Evolutionary conservation across 1,140 invertebrate species (phyloP).

Genomic region (Leptinotarsa defecta): DNA sequence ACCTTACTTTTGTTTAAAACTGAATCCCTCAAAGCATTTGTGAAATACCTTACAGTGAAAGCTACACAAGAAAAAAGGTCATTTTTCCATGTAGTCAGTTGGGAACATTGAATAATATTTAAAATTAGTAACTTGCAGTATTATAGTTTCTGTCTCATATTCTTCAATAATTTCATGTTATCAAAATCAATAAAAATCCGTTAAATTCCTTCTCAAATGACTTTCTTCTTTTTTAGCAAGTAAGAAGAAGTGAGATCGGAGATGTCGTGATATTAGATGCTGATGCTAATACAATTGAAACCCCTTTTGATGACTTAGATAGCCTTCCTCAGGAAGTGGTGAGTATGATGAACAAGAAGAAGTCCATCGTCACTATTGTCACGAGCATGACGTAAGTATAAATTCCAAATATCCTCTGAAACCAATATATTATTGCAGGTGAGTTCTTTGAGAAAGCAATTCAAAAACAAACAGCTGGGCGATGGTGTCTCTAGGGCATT

Average conservation of each 20-base stretch:
- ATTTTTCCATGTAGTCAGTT: too few species aligned
- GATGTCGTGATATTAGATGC: conserved; percentile 92
- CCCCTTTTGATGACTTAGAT: conserved; percentile 87
- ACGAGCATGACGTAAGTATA: too few species aligned
- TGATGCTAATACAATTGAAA: conserved; percentile 81
- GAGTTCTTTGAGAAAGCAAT: conserved; percentile 69
- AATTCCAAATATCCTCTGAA: too few species aligned
- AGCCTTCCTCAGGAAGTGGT: conserved; percentile 82
- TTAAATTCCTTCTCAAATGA: neutral
- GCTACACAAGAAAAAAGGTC: too few species aligned
- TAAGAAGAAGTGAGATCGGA: conserved; percentile 77
- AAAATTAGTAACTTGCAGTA: too few species aligned
- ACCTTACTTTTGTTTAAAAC: conserved; percentile 54
- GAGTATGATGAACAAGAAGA: conserved; percentile 48
- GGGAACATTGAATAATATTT: too few species aligned
- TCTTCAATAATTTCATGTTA: neutral
- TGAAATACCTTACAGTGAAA: too few species aligned
- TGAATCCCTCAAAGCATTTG: neutral
- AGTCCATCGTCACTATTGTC: too few species aligned
- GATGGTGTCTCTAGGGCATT: conserved; percentile 91
- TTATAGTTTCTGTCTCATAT: neutral
- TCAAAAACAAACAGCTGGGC: conserved; percentile 75
- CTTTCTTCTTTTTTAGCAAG: conserved; percentile 61
- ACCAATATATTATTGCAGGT: conserved; percentile 58
- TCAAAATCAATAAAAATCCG: neutral